Evolutionary conservation across 92 coral and sea anemone species (phyloP), one percentile per base, ranked within the genome.

Genomic region (Anthopleura xanthogrammica): DNA sequence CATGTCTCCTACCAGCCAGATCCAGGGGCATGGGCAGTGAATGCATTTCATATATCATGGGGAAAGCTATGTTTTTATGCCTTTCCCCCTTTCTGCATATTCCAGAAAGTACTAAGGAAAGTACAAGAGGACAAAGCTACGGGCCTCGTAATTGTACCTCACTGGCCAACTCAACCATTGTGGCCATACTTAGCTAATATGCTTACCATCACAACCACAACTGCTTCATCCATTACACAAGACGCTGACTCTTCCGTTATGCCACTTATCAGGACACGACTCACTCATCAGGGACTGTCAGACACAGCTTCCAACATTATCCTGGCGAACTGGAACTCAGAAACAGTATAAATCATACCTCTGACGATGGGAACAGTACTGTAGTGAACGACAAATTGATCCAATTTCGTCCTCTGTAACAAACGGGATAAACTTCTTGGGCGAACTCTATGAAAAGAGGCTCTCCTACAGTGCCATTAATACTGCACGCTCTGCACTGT

Each of bases 101-200:
- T 87, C 36, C 78, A 52, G 20, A 76, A n/a, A 57, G 87, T 84
- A 4, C 71, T 88, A 39, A 75, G 78, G 52, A 88, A 84, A 84
- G 43, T 84, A 54, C 66, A 56, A 19, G 81, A 77, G 65, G 91
- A 88, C 58, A 52, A 84, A 50, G 79, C 81, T 12, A 88, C 91
- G 29, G 91, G 88, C 50, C 57, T 88, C 10, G 24, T 88, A 39
- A 74, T 79, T 40, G 88, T 84, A 40, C 91, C 91, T 20, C 41
- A 78, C 41, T 88, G 91, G 91, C 88, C 91, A 66, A 83, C 90
- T 17, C 87, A 83, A 60, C 79, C 90, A 41, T 87, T 87, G 84
- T 87, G 84, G 90, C 90, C 90, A 23, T 52, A 16, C 16, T 68
- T 87, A 46, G 78, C 72, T 24, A 43, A 57, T 57, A 83, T 77